A percentile compares a stretch with the other conserved stretches of the same genome.
phyloP scores from a whole-genome alignment of 2,113 vertebrate species.

The Aix galericulata region DNA sequence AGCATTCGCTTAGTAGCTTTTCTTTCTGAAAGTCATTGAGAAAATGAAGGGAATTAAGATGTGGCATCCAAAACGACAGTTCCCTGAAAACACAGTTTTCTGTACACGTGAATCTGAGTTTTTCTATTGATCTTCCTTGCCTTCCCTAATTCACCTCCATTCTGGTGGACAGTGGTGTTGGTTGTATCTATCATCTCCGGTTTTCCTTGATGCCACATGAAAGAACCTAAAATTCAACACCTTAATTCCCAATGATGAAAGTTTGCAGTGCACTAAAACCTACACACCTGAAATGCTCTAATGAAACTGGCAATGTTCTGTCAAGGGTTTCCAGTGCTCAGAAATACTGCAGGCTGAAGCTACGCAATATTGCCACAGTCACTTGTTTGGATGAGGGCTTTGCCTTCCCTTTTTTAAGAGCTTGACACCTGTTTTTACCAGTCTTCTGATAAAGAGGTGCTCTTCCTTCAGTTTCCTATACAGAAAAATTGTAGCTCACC shows the following conservation, averaged over 20 bases:
- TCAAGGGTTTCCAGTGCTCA: background rate
- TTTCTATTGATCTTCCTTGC: conserved; percentile 1
- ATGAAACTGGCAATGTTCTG: background rate
- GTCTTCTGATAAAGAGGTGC: background rate
- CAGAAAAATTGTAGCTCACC: background rate
- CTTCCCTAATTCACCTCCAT: conserved; percentile 12
- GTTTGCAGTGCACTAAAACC: background rate
- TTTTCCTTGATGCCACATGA: background rate
- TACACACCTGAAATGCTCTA: background rate
- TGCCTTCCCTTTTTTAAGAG: background rate
- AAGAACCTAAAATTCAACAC: conserved; percentile 2
- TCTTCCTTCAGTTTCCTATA: background rate
- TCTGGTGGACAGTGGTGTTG: background rate
- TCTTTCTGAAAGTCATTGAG: conserved; percentile 19
- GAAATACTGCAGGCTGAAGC: background rate
- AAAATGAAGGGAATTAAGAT: conserved; percentile 57
- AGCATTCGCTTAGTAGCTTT: background rate
- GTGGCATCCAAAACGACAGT: conserved; percentile 18
- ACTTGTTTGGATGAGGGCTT: background rate
- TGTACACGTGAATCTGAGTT: background rate
- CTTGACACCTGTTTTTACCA: background rate
- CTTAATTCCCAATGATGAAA: background rate
- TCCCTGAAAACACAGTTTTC: conserved; percentile 12
- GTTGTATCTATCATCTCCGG: background rate
- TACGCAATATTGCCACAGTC: background rate